These are phyloP conservation scores for Neostethus bicornis DNA, from an alignment of 2,797 vertebrate species.

Conservation along the genomic window DNA sequence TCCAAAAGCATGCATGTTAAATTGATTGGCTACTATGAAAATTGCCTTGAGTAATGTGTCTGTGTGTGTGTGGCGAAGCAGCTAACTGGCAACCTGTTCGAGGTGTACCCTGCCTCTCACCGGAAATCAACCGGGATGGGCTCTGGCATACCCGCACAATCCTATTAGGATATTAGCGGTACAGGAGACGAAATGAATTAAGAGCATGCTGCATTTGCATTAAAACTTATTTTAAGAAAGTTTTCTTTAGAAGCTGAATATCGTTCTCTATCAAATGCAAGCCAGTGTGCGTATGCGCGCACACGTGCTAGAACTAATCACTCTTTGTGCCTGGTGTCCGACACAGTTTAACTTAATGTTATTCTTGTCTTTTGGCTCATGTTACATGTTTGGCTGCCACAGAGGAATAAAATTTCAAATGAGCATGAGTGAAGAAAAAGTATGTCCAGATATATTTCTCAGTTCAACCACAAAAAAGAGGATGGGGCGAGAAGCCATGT, in stretches of 20 bases:
- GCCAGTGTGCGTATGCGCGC: not conserved
- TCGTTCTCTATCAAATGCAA: too few relatives aligned
- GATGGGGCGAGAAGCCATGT: not conserved
- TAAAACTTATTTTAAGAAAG: not conserved
- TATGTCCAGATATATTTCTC: not conserved
- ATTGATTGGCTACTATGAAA: too few relatives aligned
- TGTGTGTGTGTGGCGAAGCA: too few relatives aligned
- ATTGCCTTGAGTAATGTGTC: too few relatives aligned
- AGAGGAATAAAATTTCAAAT: conserved; percentile 33
- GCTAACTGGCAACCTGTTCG: too few relatives aligned
- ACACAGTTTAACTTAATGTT: conserved; percentile 33
- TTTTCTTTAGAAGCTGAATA: not conserved
- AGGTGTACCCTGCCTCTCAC: too few relatives aligned
- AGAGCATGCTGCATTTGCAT: too few relatives aligned
- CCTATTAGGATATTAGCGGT: too few relatives aligned
- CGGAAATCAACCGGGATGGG: too few relatives aligned
- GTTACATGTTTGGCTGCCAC: conserved; percentile 17
- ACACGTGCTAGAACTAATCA: conserved; percentile 28
- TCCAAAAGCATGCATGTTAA: too few relatives aligned
- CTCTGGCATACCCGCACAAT: too few relatives aligned
- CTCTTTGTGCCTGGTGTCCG: conserved; percentile 13
- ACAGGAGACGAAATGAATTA: too few relatives aligned
- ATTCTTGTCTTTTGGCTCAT: conserved; percentile 20
- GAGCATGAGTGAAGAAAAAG: conserved; percentile 15
- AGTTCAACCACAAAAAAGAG: not conserved